Evolutionary conservation across 2,888 invertebrate genomes (phyloP).

Genomic region (Buathra laborator): DNA sequence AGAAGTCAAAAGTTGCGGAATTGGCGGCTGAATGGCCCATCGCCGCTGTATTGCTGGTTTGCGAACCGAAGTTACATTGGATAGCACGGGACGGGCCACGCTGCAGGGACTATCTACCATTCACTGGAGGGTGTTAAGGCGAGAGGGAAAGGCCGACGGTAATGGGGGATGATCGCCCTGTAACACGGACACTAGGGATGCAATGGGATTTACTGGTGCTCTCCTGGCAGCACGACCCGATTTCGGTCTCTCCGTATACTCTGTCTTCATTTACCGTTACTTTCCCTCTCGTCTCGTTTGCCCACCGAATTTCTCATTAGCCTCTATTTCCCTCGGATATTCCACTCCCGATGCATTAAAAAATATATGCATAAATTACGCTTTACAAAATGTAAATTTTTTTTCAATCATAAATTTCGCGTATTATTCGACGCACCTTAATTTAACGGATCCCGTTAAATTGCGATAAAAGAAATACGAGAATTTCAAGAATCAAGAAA

Average conservation of each 20-base stretch:
- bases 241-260: constrained; percentile 51
- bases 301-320: constrained; percentile 47
- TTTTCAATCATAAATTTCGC: not conserved
- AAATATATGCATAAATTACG: not conserved
- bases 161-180: constrained; percentile 79
- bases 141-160: constrained; percentile 73
- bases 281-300: constrained; percentile 42
- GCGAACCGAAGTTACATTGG: constrained; percentile 32
- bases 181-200: constrained; percentile 76
- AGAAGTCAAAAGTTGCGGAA: constrained; percentile 31
- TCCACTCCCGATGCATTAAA: constrained; percentile 11
- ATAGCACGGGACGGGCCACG: constrained; percentile 29
- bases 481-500: not conserved
- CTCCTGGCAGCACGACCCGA: constrained; percentile 57
- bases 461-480: not conserved
- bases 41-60: not conserved
- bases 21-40: constrained; percentile 8
- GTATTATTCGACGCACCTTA: not conserved
- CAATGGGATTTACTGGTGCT: constrained; percentile 72
- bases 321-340: constrained; percentile 26
- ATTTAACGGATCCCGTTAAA: not conserved
- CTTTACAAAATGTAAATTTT: not conserved
- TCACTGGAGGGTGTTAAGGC: constrained; percentile 59
- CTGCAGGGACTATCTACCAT: constrained; percentile 39
- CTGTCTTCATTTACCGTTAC: constrained; percentile 43